Conservation (phyloP, 2,797 vertebrate genomes). For the Amphiprion clarkii region DNA sequence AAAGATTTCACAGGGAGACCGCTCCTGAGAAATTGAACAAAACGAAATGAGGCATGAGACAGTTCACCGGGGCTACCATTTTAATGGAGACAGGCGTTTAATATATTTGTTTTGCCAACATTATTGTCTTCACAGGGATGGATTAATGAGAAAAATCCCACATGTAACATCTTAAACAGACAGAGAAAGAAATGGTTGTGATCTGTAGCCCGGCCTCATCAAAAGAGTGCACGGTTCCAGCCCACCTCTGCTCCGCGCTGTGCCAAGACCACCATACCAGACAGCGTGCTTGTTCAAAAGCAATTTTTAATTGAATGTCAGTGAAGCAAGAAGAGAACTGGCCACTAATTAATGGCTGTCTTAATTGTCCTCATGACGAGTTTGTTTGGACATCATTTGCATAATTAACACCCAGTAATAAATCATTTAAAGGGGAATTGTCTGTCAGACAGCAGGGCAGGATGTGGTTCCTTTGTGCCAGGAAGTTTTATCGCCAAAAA, state of each 20-base stretch:
- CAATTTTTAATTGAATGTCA: slow-evolving; percentile 99
- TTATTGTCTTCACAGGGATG: slow-evolving; percentile 67
- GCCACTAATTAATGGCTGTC: slow-evolving; percentile 99
- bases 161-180: slow-evolving; percentile 85
- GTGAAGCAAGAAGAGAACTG: slow-evolving; percentile 95
- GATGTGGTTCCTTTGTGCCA: slow-evolving; percentile 81
- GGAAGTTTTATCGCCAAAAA: slow-evolving; percentile 80
- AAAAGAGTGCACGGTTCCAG: slow-evolving; percentile 88
- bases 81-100: slow-evolving; percentile 76
- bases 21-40: slow-evolving; percentile 72
- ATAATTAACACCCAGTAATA: slow-evolving; percentile 99
- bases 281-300: slow-evolving; percentile 97
- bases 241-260: slow-evolving; percentile 75
- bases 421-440: slow-evolving; percentile 99
- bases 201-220: slow-evolving; percentile 83
- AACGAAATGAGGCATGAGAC: slow-evolving; percentile 75
- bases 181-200: slow-evolving; percentile 67
- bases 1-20: slow-evolving; percentile 73
- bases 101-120: slow-evolving; percentile 75
- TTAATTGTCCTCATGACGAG: slow-evolving; percentile 99
- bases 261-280: slow-evolving; percentile 83
- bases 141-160: slow-evolving; percentile 74
- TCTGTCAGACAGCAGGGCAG: slow-evolving; percentile 85
- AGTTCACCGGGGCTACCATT: slow-evolving; percentile 67
- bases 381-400: slow-evolving; percentile 99